Percentiles rank a stretch among this genome's conserved stretches.
Conservation (phyloP, 2,888 invertebrate species). For the Thysanoteuthis rhombus region DNA sequence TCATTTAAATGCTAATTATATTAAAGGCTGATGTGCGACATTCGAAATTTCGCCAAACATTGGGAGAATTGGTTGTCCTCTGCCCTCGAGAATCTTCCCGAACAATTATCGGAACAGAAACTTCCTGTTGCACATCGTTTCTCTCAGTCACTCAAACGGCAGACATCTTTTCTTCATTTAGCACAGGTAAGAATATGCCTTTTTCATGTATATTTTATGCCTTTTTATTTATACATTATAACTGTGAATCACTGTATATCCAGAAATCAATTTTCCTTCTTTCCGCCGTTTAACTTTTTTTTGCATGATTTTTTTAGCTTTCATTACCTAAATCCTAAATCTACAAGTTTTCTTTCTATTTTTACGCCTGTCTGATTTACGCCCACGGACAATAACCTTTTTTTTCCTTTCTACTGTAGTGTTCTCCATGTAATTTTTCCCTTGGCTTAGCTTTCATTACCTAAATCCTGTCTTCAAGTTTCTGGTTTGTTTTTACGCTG, state of each 20-base stretch:
- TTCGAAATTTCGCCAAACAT: conserved; percentile 65
- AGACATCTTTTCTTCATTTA: conserved; percentile 67
- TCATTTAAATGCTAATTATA: too few relatives aligned
- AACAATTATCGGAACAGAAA: conserved; percentile 58
- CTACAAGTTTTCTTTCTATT: too few relatives aligned
- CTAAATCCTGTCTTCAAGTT: too few relatives aligned
- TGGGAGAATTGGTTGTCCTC: conserved; percentile 67
- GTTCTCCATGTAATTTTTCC: too few relatives aligned
- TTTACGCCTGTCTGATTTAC: too few relatives aligned
- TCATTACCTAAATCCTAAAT: too few relatives aligned
- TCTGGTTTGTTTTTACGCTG: too few relatives aligned
- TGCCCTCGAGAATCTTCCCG: conserved; percentile 66
- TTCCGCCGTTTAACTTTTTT: neutral
- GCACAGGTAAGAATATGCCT: conserved; percentile 60
- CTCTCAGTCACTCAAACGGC: conserved; percentile 63
- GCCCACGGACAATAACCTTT: too few relatives aligned
- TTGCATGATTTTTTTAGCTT: too few relatives aligned
- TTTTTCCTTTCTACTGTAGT: too few relatives aligned
- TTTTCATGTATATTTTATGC: neutral
- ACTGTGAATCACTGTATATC: too few relatives aligned
- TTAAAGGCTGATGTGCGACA: conserved; percentile 66
- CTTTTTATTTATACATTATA: neutral
- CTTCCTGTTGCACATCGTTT: conserved; percentile 64
- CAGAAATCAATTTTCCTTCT: neutral
- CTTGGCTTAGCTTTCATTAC: too few relatives aligned